A percentile compares a stretch with the other conserved stretches of the same genome.
These are phyloP conservation scores for Myopa testacea DNA, from an alignment of 2,888 invertebrate species.

Conservation along the genomic window DNA sequence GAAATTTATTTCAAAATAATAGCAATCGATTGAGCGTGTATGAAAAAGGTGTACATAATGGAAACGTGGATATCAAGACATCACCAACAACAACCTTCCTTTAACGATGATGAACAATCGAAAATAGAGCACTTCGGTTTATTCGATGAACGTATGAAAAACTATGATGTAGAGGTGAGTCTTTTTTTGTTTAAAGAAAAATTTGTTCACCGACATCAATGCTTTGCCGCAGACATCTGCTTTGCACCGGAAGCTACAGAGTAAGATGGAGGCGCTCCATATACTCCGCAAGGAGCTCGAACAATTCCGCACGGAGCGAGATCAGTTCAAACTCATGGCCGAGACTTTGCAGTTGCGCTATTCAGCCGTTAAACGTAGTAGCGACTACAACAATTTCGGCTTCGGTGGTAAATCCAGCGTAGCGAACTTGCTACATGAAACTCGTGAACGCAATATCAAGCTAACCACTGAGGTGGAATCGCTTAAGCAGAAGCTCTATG, in stretches of 20 bases:
- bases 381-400: conserved; percentile 60
- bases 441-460: conserved; percentile 73
- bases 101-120: conserved; percentile 31
- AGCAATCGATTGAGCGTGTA: too few species aligned
- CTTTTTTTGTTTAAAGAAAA: not conserved
- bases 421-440: conserved; percentile 72
- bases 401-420: conserved; percentile 68
- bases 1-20: too few species aligned
- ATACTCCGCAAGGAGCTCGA: conserved; percentile 83
- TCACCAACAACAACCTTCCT: conserved; percentile 32
- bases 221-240: conserved; percentile 71
- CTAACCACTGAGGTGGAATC: conserved; percentile 74
- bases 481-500: conserved; percentile 77
- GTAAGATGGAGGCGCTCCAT: conserved; percentile 85
- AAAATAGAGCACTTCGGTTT: conserved; percentile 56
- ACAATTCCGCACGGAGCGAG: conserved; percentile 81
- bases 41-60: too few species aligned
- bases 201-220: not conserved
- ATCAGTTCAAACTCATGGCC: conserved; percentile 83
- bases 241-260: conserved; percentile 79
- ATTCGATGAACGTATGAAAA: conserved; percentile 69
- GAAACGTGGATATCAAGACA: conserved; percentile 4
- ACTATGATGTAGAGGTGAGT: conserved; percentile 67
- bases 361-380: conserved; percentile 69
- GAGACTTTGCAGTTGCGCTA: conserved; percentile 78